Conservation (phyloP, 2,113 vertebrate genomes). For the zebrafish (Danio rerio) region DNA sequence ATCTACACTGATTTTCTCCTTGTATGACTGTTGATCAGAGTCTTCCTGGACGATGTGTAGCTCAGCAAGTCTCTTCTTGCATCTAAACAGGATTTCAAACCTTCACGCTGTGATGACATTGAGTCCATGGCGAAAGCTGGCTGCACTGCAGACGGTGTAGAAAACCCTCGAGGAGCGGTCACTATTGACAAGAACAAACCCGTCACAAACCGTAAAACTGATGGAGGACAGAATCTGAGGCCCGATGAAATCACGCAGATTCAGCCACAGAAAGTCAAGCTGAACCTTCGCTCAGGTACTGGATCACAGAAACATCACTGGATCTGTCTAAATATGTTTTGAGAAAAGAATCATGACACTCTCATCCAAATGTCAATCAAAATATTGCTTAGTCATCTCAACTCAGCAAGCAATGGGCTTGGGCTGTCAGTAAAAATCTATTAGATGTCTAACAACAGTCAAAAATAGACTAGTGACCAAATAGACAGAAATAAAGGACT, state of each 20-base stretch:
- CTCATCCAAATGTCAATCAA: too few relatives aligned
- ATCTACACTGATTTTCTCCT: neutral
- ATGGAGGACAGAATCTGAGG: slow-evolving; percentile 77
- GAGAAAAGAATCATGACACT: too few relatives aligned
- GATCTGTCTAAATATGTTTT: slow-evolving; percentile 1
- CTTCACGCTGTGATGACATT: slow-evolving; percentile 90
- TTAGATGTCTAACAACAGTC: too few relatives aligned
- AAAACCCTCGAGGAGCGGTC: slow-evolving; percentile 85
- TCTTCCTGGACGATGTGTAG: neutral
- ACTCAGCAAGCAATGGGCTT: too few relatives aligned
- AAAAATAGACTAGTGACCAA: too few relatives aligned
- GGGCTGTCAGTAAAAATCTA: too few relatives aligned
- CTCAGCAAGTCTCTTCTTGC: slow-evolving; percentile 13
- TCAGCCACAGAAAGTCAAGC: slow-evolving; percentile 88
- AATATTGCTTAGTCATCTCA: too few relatives aligned
- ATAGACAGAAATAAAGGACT: too few relatives aligned
- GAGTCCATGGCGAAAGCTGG: slow-evolving; percentile 84
- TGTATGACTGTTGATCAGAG: neutral
- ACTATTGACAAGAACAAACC: slow-evolving; percentile 74
- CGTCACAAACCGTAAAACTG: slow-evolving; percentile 88
- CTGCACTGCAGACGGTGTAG: slow-evolving; percentile 78
- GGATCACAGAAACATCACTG: neutral
- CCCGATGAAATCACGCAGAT: slow-evolving; percentile 93
- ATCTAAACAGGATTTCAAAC: slow-evolving; percentile 80
- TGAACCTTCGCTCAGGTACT: slow-evolving; percentile 88